A percentile compares a stretch with the other conserved stretches of the same genome.
Evolutionary conservation across 2,888 invertebrate genomes (phyloP).

Genomic region (Rhagium mordax): DNA sequence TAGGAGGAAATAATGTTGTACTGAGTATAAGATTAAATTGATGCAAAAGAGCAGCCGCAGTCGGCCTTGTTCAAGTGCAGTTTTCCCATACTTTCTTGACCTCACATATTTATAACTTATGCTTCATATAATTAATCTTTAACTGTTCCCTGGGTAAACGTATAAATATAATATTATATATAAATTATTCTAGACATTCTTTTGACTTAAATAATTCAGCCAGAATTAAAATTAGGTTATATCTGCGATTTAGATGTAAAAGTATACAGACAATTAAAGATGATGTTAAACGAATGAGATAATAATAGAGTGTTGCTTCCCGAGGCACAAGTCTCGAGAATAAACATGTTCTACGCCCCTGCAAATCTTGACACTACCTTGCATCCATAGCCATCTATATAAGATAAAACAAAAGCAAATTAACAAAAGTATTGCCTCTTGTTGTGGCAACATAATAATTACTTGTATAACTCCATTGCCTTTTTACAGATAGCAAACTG

Average conservation of each 20-base stretch:
- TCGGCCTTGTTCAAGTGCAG: no score
- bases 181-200: no score
- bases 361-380: constrained; percentile 56
- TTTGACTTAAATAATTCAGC: no score
- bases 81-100: no score
- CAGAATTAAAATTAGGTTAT: constrained; percentile 37
- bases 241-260: constrained; percentile 58
- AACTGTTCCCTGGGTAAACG: no score
- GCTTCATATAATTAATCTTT: no score
- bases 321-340: constrained; percentile 55
- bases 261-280: constrained; percentile 59
- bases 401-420: constrained; percentile 43
- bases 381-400: constrained; percentile 42
- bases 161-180: no score
- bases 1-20: no score
- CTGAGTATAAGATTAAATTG: no score
- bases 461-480: constrained; percentile 48
- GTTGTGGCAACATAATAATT: constrained; percentile 53
- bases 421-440: constrained; percentile 46
- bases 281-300: constrained; percentile 61
- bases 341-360: constrained; percentile 60
- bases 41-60: no score
- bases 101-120: no score
- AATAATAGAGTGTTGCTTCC: constrained; percentile 61
- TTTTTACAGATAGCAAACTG: constrained; percentile 43